Percentiles rank a stretch among this genome's conserved stretches.
phyloP scores from a whole-genome alignment of 2,888 invertebrate genomes.

The Platerodrilus igneus region DNA sequence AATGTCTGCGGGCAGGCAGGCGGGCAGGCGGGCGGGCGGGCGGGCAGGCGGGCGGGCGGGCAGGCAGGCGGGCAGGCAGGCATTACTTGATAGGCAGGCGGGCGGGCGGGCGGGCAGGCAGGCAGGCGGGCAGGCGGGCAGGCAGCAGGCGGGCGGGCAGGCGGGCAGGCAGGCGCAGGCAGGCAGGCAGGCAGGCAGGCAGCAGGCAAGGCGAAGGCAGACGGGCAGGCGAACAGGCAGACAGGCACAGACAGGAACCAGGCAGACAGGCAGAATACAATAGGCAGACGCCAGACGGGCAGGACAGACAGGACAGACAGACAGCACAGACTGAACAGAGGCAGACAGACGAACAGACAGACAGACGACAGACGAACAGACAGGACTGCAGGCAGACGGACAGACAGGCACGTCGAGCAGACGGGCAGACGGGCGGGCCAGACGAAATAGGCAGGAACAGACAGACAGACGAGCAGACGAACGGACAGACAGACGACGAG shows the following conservation, averaged over 20 bases:
- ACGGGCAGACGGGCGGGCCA: background rate
- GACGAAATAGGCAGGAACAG: no score
- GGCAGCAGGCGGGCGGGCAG: no score
- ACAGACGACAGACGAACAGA: conserved; percentile 1
- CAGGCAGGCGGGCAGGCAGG: conserved; percentile 1
- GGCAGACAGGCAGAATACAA: background rate
- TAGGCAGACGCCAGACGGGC: no score
- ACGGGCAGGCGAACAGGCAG: background rate
- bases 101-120: background rate
- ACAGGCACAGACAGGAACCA: no score
- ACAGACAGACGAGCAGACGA: background rate
- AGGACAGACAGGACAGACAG: conserved; percentile 2
- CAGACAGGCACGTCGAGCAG: background rate
- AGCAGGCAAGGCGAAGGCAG: background rate
- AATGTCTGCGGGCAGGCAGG: no score
- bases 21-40: background rate
- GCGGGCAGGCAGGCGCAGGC: no score
- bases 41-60: background rate
- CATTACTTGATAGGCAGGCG: no score
- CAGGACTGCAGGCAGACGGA: background rate
- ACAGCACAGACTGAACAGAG: no score
- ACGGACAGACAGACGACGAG: conserved; percentile 2
- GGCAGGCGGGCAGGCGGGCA: conserved; percentile 1
- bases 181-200: background rate
- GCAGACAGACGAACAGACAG: background rate